Evolutionary conservation across 2,888 invertebrate species (phyloP).

Genomic region (Oscheius sp.): DNA sequence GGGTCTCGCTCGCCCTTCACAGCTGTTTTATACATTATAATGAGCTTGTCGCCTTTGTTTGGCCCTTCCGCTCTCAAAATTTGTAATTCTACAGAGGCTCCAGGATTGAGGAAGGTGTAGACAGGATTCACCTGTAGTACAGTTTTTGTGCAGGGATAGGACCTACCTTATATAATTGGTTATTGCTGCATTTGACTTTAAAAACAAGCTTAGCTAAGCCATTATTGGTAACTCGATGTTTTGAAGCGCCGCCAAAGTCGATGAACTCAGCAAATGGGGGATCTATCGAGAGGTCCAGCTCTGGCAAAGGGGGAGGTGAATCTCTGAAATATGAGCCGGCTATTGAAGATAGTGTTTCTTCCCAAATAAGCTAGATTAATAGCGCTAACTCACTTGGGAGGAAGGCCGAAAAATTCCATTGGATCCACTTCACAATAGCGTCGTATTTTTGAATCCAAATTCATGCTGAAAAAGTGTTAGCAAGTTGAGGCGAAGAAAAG

Average conservation of each 20-base stretch:
- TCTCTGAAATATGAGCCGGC: slow-evolving; percentile 29
- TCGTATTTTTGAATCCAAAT: slow-evolving; percentile 25
- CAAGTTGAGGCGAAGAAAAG: too few species aligned
- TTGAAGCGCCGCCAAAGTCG: slow-evolving; percentile 55
- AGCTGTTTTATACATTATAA: slow-evolving; percentile 51
- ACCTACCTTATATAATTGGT: slow-evolving; percentile 49
- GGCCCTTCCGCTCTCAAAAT: slow-evolving; percentile 52
- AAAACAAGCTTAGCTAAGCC: slow-evolving; percentile 50
- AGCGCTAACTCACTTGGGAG: slow-evolving; percentile 25
- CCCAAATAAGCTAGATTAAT: background rate
- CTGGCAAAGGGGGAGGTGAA: slow-evolving; percentile 32
- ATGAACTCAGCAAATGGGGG: slow-evolving; percentile 58
- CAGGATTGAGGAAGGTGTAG: slow-evolving; percentile 45
- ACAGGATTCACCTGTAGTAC: slow-evolving; percentile 42
- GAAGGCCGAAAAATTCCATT: slow-evolving; percentile 29
- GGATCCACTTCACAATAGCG: slow-evolving; percentile 30
- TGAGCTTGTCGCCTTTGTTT: slow-evolving; percentile 45
- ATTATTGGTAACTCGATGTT: slow-evolving; percentile 50
- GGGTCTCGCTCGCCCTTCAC: slow-evolving; percentile 49
- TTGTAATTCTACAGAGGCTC: slow-evolving; percentile 44
- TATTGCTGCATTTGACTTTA: slow-evolving; percentile 58
- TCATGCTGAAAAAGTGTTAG: too few species aligned
- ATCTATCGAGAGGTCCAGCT: slow-evolving; percentile 44
- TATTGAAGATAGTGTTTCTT: background rate
- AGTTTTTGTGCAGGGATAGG: background rate